Evolutionary conservation across 1,140 invertebrate species (phyloP), one percentile per base, ranked within the genome.

Genomic region (Berghia stephanieae): DNA sequence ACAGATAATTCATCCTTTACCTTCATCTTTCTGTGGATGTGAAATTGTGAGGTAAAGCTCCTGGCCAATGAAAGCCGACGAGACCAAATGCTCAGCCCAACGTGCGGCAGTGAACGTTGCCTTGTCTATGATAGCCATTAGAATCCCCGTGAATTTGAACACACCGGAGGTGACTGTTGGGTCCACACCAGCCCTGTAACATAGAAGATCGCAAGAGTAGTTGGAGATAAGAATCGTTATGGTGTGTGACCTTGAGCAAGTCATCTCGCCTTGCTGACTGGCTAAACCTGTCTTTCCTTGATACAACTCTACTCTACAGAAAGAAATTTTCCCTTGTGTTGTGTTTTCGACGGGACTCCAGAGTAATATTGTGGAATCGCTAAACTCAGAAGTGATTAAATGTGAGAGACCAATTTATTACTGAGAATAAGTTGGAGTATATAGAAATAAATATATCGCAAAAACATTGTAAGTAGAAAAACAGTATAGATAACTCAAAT

Each of bases 71-170:
- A 70, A 2, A 1, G 68, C 68, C 4, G 68, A 70, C 10, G 42
- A 42, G 1, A 46, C 68, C 38, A 70, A 31, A 24, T 70, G 68
- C 42, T 70, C 68, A n/a, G 68, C 52, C 68, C 68, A 70, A 42
- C 52, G 68, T n/a, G 44, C 52, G 68, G 68, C 68, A 27, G 68
- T 46, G 68, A 46, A 70, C 10, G 68, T 46, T 5, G 68, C 68
- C 24, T 46, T 43, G 68, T 70, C 68, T 46, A 70, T 42, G 38
- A 70, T 70, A 27, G 68, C 52, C 68, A 70, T 70, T 46, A 70
- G 44, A 46, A 70, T 27, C n/a, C 68, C 68, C 38, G 68, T 70
- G 68, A 70, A 70, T 46, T 70, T 70, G 68, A 70, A 70, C 40
- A 70, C 68, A 2, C 68, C 68, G 43, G 34, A 42, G 1, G 68